A percentile compares a stretch with the other conserved stretches of the same genome.
phyloP scores from a whole-genome alignment of 2,113 vertebrate genomes.

The Sorex fumeus region DNA sequence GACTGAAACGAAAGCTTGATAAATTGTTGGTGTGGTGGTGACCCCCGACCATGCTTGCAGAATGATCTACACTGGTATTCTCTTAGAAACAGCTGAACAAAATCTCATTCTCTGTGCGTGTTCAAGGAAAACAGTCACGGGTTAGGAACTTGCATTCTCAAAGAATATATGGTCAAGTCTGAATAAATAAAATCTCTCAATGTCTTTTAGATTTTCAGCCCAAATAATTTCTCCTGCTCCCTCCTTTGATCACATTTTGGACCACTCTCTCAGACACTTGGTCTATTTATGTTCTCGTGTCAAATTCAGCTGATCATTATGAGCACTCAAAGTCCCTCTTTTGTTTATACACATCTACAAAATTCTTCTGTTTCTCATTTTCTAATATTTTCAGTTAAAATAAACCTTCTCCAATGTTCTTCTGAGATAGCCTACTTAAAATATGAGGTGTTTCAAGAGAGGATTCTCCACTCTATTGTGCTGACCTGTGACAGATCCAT shows the following conservation, averaged over 20 bases:
- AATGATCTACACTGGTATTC: constrained; percentile 23
- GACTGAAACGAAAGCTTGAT: not conserved
- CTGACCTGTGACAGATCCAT: not conserved
- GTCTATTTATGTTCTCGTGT: constrained; percentile 14
- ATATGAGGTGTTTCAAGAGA: not conserved
- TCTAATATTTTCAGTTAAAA: constrained; percentile 59
- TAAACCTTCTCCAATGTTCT: constrained; percentile 26
- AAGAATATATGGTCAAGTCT: not conserved
- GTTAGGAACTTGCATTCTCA: constrained; percentile 31
- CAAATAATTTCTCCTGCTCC: constrained; percentile 18
- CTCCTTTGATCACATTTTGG: constrained; percentile 1
- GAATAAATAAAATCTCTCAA: constrained; percentile 54
- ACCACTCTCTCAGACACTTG: not conserved
- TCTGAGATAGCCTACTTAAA: constrained; percentile 11
- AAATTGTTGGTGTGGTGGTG: not conserved
- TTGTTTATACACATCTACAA: not conserved
- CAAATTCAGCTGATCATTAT: constrained; percentile 19
- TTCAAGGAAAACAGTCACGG: not conserved
- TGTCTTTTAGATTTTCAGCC: constrained; percentile 12
- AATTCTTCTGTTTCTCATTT: constrained; percentile 50
- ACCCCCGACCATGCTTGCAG: not conserved
- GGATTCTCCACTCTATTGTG: not conserved
- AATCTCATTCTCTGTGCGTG: not conserved
- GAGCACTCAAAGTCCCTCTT: not conserved
- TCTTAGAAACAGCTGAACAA: constrained; percentile 26